Percentiles rank a stretch among this genome's conserved stretches.
Evolutionary conservation across 1,140 invertebrate genomes (phyloP).

Genomic region (Meloidogyne hapla): DNA sequence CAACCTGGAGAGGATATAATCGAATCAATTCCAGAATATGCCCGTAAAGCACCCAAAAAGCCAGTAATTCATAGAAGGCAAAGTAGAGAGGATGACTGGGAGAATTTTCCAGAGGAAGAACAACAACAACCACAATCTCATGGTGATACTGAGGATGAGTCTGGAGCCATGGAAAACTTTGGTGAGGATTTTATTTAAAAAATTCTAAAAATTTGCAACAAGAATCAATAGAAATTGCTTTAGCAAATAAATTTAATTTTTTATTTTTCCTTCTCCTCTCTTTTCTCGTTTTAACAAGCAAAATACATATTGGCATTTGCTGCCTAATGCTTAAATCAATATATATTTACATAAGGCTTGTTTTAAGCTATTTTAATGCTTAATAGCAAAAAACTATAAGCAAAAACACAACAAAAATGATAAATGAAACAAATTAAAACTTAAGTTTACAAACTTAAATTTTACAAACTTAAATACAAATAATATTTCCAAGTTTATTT

Average conservation of each 20-base stretch:
- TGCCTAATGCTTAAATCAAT: not conserved
- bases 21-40: conserved; percentile 57
- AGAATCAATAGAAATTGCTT: not conserved
- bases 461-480: too few relatives aligned
- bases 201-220: not conserved
- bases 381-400: not conserved
- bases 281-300: not conserved
- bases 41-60: conserved; percentile 48
- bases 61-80: conserved; percentile 55
- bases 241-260: not conserved
- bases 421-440: not conserved
- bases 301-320: not conserved
- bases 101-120: conserved; percentile 53
- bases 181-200: not conserved
- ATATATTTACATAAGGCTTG: not conserved
- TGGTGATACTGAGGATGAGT: not conserved
- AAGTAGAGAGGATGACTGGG: conserved; percentile 48
- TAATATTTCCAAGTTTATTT: not conserved
- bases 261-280: not conserved
- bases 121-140: not conserved
- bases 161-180: not conserved
- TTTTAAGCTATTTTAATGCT: not conserved
- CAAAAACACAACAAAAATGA: not conserved
- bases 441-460: too few relatives aligned
- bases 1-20: conserved; percentile 50